Evolutionary conservation across 2,888 invertebrate species (phyloP).

Genomic region (Eugnorisma glareosa): DNA sequence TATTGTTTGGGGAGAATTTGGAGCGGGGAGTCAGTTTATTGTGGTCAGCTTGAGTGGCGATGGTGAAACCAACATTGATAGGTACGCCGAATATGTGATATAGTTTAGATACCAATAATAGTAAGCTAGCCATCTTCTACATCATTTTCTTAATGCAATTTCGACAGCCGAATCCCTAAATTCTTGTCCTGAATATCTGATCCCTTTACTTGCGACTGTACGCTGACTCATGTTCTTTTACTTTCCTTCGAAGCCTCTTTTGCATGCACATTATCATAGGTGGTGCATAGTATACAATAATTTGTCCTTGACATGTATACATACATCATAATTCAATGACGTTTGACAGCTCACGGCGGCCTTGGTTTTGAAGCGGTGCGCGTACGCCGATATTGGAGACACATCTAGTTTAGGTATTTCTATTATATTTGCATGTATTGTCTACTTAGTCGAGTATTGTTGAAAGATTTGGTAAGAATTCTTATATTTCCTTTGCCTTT

Average conservation of each 20-base stretch:
- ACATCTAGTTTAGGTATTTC: constrained; percentile 54
- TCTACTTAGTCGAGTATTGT: constrained; percentile 8
- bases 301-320: constrained; percentile 67
- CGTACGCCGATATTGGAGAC: constrained; percentile 58
- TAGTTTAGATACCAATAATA: not conserved
- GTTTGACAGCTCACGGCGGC: constrained; percentile 66
- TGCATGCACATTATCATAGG: constrained; percentile 45
- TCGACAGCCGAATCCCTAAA: not conserved
- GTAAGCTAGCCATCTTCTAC: no score
- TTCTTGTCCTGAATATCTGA: not conserved
- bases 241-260: constrained; percentile 21
- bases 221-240: constrained; percentile 31
- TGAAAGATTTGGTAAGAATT: constrained; percentile 9
- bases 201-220: not conserved
- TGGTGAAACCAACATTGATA: constrained; percentile 36
- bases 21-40: constrained; percentile 46
- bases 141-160: no score
- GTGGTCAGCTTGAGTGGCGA: constrained; percentile 10
- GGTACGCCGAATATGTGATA: not conserved
- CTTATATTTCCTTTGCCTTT: not conserved
- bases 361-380: constrained; percentile 66
- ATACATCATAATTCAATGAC: constrained; percentile 73
- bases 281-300: constrained; percentile 29
- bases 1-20: constrained; percentile 60
- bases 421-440: constrained; percentile 52